Evolutionary conservation across 2,888 invertebrate species (phyloP), one percentile per base, ranked within the genome.

Genomic region (Drosophila stalkeri): DNA sequence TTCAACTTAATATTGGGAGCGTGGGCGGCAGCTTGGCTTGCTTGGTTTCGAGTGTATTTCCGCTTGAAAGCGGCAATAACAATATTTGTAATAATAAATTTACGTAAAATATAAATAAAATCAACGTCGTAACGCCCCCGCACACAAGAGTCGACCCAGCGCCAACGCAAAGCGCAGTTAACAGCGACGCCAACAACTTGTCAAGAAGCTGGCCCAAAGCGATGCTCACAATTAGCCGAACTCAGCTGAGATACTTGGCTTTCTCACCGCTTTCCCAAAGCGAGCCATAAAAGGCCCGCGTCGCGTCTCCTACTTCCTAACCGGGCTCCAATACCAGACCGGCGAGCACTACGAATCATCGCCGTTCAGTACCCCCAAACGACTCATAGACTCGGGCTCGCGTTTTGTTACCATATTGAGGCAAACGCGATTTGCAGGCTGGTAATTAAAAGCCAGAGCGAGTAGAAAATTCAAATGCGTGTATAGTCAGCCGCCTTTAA

Each of bases 81-180:
- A 89, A 85, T 86, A 86, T 89, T 80, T 86, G 89, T 89, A 85
- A 88, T 89, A 80, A 90, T 89, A 90, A 90, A 89, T 89, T 85
- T 80, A 89, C 85, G 88, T 87, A 72, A 80, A 90, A 86, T 80
- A 83, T 75, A 87, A 82, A 81, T 75, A 82, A 89, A 89, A 84
- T 78, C 73, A 78, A 80, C 81, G 74, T 81, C 69, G 66, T 62
- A 41, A 62, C 84, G 72, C 88, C 87, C 87, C 73, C 87, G 71
- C 81, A 64, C 33, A 16, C 52, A 46, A 44, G 12, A 46, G 67
- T 35, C 60, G 64, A 57, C 55, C 35, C 66, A 67, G 52, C 71
- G 75, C 72, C 82, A 68, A 70, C 81, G 77, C 68, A 72, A 67
- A 55, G 64, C 54, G 46, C 61, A 65, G 83, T 56, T 77, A 79